phyloP scores from a whole-genome alignment of 2,113 vertebrate genomes.

The mouse (Mus musculus) region GRCm39 chr17:37523501-37524000 shows the following conservation, averaged over 20 bases:
- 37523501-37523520: background rate
- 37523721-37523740: background rate
- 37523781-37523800: background rate
- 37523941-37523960: background rate
- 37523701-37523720: background rate
- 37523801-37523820: background rate
- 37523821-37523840: background rate
- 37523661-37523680: background rate
- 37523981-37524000: background rate
- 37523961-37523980: background rate
- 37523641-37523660: background rate
- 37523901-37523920: background rate
- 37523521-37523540: background rate
- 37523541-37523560: background rate
- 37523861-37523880: background rate
- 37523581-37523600: background rate
- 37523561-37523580: background rate
- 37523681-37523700: background rate
- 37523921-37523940: background rate
- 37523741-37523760: background rate
- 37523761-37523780: background rate
- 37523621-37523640: background rate
- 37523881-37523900: background rate
- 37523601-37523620: background rate
- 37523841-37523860: background rate